Evolutionary conservation across 2,888 invertebrate genomes (phyloP).

Genomic region (Drosophila crucigera): DNA sequence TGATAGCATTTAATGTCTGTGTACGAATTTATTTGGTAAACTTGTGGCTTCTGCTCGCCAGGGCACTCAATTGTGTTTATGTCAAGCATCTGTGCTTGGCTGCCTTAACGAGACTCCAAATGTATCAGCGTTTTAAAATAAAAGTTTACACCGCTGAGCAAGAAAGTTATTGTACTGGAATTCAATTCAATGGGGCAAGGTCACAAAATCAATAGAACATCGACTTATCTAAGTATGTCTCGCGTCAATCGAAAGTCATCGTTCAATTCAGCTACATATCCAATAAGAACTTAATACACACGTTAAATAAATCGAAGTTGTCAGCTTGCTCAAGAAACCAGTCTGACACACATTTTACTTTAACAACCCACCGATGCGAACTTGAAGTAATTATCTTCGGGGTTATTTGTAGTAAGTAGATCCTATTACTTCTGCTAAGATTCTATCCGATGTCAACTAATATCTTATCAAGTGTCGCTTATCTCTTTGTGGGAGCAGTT

Average conservation of each 20-base stretch:
- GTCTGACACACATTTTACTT: not conserved
- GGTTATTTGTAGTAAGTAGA: not conserved
- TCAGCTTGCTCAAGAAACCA: not conserved
- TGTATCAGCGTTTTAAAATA: not conserved
- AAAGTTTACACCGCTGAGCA: not conserved
- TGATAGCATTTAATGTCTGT: not conserved
- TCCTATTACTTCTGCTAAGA: not conserved
- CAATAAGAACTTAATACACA: not conserved
- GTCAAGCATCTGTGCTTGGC: conserved; percentile 10
- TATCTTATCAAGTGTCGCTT: not conserved
- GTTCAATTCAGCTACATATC: not conserved
- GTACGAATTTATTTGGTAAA: conserved; percentile 29
- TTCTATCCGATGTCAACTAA: not conserved
- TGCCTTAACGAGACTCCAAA: conserved; percentile 3
- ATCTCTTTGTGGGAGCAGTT: not conserved
- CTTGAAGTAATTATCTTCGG: not conserved
- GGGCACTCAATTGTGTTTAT: conserved; percentile 34
- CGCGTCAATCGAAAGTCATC: conserved; percentile 3
- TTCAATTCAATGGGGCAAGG: conserved; percentile 11
- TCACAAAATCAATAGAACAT: conserved; percentile 16
- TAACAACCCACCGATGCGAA: not conserved
- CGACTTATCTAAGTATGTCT: not conserved
- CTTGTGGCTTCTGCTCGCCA: conserved; percentile 40
- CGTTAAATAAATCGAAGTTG: not conserved
- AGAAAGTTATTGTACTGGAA: not conserved